Conservation (phyloP, 1,140 invertebrate species). For the Drosophila kikkawai region DNA sequence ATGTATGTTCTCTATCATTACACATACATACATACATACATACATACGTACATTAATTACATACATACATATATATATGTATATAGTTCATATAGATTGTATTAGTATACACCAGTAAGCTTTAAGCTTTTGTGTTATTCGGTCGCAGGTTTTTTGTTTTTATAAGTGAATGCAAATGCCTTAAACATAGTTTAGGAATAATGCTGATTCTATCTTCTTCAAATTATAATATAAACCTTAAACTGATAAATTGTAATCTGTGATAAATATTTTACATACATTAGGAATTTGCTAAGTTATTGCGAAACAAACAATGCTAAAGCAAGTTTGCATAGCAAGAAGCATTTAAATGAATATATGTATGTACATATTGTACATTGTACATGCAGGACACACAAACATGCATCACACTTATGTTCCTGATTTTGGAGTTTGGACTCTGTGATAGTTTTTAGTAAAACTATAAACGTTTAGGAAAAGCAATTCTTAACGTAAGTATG, state of each 20-base stretch:
- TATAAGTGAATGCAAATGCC: not conserved
- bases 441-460: conserved; percentile 1
- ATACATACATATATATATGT: not conserved
- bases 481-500: not conserved
- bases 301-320: not conserved
- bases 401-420: not conserved
- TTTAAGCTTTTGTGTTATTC: conserved; percentile 16
- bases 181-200: not conserved
- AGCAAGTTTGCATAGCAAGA: not conserved
- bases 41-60: not conserved
- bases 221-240: not conserved
- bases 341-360: not conserved
- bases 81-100: not conserved
- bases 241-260: not conserved
- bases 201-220: not conserved
- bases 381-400: not conserved
- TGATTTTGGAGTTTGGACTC: not conserved
- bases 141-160: conserved; percentile 9
- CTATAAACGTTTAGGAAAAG: not conserved
- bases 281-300: not conserved
- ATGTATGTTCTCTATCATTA: not conserved
- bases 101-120: conserved; percentile 4
- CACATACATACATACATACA: not conserved
- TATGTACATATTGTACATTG: no score
- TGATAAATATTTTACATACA: not conserved